Percentiles rank a stretch among this genome's conserved stretches.
Evolutionary conservation across 2,113 vertebrate genomes (phyloP).

Genomic region (Aegithalos caudatus): DNA sequence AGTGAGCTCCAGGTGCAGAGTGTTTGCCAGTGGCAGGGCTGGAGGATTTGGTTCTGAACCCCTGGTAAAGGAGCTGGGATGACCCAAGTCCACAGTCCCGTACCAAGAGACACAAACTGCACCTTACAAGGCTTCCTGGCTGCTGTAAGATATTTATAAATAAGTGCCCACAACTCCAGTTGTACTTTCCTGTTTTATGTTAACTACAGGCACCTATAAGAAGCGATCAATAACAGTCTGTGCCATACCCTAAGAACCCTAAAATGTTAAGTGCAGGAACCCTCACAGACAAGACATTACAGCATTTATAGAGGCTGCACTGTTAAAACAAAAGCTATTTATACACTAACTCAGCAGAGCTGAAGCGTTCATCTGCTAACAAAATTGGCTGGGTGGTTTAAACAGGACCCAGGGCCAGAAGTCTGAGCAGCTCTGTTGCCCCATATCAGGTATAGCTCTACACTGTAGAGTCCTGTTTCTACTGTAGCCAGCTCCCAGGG

Average conservation of each 20-base stretch:
- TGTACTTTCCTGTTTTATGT: neutral
- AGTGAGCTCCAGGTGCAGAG: neutral
- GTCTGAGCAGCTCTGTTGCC: neutral
- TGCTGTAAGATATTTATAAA: neutral
- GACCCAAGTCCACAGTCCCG: neutral
- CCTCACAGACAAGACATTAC: conserved; percentile 38
- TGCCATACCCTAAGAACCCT: conserved; percentile 44
- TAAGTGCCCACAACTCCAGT: neutral
- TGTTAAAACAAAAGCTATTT: conserved; percentile 35
- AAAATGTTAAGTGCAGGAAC: conserved; percentile 57
- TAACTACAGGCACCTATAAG: conserved; percentile 39
- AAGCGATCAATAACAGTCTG: conserved; percentile 12
- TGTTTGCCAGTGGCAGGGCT: neutral
- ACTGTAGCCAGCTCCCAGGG: neutral
- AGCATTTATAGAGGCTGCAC: neutral
- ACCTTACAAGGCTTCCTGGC: neutral
- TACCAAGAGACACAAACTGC: neutral
- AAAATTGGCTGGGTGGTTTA: neutral
- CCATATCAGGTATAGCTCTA: neutral
- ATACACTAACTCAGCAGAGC: conserved; percentile 4
- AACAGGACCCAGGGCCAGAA: neutral
- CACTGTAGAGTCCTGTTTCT: neutral
- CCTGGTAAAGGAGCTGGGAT: neutral
- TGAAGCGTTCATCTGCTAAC: neutral
- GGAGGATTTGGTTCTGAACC: neutral